phyloP scores from a whole-genome alignment of 2,797 vertebrate species.

The Channallabes apus region DNA sequence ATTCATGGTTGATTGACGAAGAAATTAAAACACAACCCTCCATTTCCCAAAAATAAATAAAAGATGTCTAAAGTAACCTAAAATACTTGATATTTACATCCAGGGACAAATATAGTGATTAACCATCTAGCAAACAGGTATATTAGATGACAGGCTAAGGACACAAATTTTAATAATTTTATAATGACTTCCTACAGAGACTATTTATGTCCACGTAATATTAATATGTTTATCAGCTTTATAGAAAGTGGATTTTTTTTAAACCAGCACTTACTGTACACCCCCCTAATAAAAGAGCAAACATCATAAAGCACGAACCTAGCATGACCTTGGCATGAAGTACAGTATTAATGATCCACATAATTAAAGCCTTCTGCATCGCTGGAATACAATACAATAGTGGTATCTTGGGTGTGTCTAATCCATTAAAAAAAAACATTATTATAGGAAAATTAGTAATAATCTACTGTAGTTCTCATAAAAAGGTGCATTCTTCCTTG shows the following conservation, averaged over 20 bases:
- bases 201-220: not conserved
- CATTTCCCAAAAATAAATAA: not conserved
- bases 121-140: not conserved
- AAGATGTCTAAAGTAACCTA: not conserved
- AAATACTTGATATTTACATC: not conserved
- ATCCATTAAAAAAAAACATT: not conserved
- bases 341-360: conserved; percentile 22
- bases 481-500: not conserved
- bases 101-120: not conserved
- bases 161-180: not conserved
- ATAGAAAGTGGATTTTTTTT: not conserved
- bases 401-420: not conserved
- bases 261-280: not conserved
- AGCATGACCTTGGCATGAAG: not conserved
- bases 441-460: not conserved
- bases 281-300: not conserved
- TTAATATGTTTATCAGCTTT: not conserved
- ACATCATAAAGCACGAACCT: conserved; percentile 5
- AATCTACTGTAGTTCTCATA: not conserved
- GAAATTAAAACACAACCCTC: not conserved
- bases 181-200: not conserved
- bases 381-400: not conserved
- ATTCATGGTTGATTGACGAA: not conserved
- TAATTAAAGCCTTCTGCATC: conserved; percentile 17
- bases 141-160: not conserved